Percentiles rank a stretch among this genome's conserved stretches.
Evolutionary conservation across 2,797 vertebrate species (phyloP).

Genomic region (Lagodon rhomboides): DNA sequence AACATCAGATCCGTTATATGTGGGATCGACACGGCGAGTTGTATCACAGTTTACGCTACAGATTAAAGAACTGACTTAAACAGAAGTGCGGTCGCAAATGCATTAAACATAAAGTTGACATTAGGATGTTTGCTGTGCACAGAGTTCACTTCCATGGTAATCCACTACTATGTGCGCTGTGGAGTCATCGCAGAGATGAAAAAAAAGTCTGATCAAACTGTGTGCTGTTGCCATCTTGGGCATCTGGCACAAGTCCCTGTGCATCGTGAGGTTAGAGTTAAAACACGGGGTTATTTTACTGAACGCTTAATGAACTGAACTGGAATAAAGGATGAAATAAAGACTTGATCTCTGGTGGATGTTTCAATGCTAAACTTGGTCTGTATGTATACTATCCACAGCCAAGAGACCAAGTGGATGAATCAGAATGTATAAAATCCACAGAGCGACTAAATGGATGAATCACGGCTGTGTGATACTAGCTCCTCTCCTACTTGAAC

Average conservation of each 20-base stretch:
- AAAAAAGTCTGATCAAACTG: background rate
- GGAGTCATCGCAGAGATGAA: background rate
- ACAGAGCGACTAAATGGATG: background rate
- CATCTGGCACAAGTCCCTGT: background rate
- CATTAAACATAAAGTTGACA: conserved; percentile 6
- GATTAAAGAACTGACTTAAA: conserved; percentile 1
- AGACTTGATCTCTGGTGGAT: conserved; percentile 4
- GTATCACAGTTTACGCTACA: conserved; percentile 10
- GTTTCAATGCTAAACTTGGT: background rate
- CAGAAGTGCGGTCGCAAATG: background rate
- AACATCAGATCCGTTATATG: conserved; percentile 45
- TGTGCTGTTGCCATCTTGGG: background rate
- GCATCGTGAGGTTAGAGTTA: background rate
- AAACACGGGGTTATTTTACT: conserved; percentile 9
- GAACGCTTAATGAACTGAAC: conserved; percentile 6
- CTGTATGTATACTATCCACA: background rate
- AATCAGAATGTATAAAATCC: background rate
- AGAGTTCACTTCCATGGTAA: conserved; percentile 8
- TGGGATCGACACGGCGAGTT: conserved; percentile 47
- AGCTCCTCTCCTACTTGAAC: background rate
- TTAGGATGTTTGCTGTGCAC: background rate
- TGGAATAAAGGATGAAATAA: background rate
- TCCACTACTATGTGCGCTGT: background rate
- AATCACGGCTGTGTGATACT: background rate
- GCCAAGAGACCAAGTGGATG: background rate